Evolutionary conservation across 1,140 invertebrate species (phyloP).

Genomic region (Pseudoatta argentina): DNA sequence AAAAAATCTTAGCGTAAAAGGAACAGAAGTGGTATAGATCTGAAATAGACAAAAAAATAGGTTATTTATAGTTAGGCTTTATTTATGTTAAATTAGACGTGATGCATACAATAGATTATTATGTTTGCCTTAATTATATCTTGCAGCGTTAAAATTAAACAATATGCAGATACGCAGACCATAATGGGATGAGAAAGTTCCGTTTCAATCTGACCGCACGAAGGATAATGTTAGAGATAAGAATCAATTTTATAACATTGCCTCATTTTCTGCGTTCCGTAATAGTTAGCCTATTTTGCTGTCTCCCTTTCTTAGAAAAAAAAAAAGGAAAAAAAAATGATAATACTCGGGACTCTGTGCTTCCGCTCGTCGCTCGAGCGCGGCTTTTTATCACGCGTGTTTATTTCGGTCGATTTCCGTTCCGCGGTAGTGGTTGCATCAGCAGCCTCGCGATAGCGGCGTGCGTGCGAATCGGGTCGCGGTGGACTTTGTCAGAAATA

Average conservation of each 20-base stretch:
- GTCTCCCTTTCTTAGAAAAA: background rate
- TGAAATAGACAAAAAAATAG: background rate
- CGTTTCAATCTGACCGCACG: background rate
- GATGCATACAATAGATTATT: background rate
- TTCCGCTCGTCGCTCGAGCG: slow-evolving; percentile 9
- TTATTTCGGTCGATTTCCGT: slow-evolving; percentile 63
- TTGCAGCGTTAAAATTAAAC: slow-evolving; percentile 23
- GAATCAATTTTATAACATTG: background rate
- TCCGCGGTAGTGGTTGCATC: slow-evolving; percentile 51
- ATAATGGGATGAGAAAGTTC: background rate
- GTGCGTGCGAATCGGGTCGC: slow-evolving; percentile 52
- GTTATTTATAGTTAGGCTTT: background rate
- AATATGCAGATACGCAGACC: background rate
- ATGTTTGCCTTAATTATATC: slow-evolving; percentile 14
- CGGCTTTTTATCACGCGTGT: slow-evolving; percentile 45
- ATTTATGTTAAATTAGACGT: slow-evolving; percentile 2
- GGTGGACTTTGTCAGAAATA: slow-evolving; percentile 30
- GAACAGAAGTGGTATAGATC: background rate
- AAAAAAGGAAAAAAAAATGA: slow-evolving; percentile 41
- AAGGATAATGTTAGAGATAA: slow-evolving; percentile 4
- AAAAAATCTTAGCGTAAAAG: background rate
- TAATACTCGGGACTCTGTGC: background rate
- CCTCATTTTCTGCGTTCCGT: background rate
- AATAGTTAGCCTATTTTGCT: slow-evolving; percentile 17
- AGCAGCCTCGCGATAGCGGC: slow-evolving; percentile 49